Evolutionary conservation across 2,888 invertebrate genomes (phyloP).

Genomic region (Peribatodes rhomboidaria): DNA sequence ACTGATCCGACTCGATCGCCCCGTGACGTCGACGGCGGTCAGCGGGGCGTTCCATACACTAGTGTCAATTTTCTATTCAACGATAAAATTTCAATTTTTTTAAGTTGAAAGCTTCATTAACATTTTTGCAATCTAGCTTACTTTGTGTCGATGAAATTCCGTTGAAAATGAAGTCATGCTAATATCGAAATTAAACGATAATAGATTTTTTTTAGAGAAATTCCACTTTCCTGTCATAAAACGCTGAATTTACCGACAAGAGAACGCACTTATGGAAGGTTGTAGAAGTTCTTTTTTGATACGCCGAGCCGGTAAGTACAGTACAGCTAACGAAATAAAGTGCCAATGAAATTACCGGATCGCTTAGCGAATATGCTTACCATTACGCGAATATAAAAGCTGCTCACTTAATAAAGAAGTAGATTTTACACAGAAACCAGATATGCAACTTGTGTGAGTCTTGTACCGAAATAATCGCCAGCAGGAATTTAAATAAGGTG

Average conservation of each 20-base stretch:
- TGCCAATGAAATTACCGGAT: conserved; percentile 69
- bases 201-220: conserved; percentile 57
- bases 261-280: conserved; percentile 65
- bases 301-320: conserved; percentile 59
- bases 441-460: conserved; percentile 67
- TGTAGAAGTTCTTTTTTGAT: conserved; percentile 56
- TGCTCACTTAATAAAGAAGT: conserved; percentile 79
- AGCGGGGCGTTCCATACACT: conserved; percentile 66
- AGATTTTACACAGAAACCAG: conserved; percentile 74
- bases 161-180: conserved; percentile 16
- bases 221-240: conserved; percentile 64
- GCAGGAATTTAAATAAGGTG: conserved; percentile 80
- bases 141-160: conserved; percentile 28
- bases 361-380: conserved; percentile 72
- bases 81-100: conserved; percentile 51
- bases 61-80: conserved; percentile 58
- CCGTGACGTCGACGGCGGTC: conserved; percentile 62
- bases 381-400: conserved; percentile 73
- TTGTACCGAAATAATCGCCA: conserved; percentile 74
- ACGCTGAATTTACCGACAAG: conserved; percentile 60
- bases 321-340: conserved; percentile 69
- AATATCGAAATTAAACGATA: conserved; percentile 36
- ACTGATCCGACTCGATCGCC: conserved; percentile 66
- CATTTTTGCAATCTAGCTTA: conserved; percentile 43
- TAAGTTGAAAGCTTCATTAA: conserved; percentile 41